A percentile compares a stretch with the other conserved stretches of the same genome.
Conservation (phyloP, 1,140 invertebrate genomes). For the Eueides isabella region DNA sequence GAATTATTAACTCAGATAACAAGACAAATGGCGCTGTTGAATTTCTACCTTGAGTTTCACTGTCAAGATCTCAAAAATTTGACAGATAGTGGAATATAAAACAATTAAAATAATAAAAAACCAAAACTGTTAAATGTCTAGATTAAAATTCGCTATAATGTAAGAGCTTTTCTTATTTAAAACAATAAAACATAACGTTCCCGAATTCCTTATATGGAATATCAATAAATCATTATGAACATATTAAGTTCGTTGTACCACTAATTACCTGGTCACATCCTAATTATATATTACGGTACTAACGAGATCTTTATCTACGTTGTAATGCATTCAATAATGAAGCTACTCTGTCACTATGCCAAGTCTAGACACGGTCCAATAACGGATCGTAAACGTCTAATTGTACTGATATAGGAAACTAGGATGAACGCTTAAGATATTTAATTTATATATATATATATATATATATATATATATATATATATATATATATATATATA, state of each 20-base stretch:
- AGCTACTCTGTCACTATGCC: not conserved
- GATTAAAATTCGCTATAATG: too few relatives aligned
- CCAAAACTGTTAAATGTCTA: too few relatives aligned
- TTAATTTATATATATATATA: too few relatives aligned
- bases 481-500: too few relatives aligned
- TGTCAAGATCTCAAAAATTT: too few relatives aligned
- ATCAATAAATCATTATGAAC: not conserved
- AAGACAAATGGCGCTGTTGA: too few relatives aligned
- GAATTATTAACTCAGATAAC: too few relatives aligned
- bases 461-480: too few relatives aligned
- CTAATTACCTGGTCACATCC: not conserved
- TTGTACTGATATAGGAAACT: not conserved
- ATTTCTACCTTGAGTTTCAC: too few relatives aligned
- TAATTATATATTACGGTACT: slow-evolving; percentile 8
- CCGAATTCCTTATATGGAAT: not conserved
- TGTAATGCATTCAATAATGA: not conserved
- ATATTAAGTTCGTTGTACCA: slow-evolving; percentile 3
- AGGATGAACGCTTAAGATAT: not conserved
- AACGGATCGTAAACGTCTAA: not conserved
- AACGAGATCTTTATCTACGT: not conserved
- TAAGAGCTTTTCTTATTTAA: too few relatives aligned
- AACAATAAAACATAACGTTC: not conserved
- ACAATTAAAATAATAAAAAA: too few relatives aligned
- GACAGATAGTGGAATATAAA: too few relatives aligned
- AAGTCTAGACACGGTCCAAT: not conserved